Conservation (phyloP, 2,888 invertebrate species). For the Euspilapteryx auroguttella region DNA sequence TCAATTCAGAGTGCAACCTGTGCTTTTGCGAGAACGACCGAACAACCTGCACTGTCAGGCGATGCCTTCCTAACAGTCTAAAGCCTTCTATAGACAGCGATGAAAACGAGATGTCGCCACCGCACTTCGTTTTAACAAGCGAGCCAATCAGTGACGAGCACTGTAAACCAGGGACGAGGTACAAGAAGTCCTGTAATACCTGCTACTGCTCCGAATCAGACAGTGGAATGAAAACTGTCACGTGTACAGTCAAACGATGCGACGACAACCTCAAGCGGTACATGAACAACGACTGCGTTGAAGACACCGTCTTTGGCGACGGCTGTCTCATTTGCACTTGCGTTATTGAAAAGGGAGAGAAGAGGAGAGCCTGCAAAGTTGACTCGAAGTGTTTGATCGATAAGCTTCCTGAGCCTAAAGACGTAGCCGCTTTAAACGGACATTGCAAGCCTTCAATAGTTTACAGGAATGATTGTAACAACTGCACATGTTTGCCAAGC, state of each 20-base stretch:
- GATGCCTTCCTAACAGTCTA: constrained; percentile 16
- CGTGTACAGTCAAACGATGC: constrained; percentile 35
- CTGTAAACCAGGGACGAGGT: constrained; percentile 23
- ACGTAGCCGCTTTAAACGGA: constrained; percentile 17
- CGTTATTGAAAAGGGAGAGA: constrained; percentile 10
- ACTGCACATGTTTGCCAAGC: constrained; percentile 25
- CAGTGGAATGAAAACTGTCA: constrained; percentile 21
- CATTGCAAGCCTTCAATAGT: constrained; percentile 30
- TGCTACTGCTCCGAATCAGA: constrained; percentile 23
- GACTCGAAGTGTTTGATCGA: constrained; percentile 12
- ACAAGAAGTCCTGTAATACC: constrained; percentile 25
- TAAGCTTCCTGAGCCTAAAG: background rate
- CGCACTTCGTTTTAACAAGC: too few relatives aligned
- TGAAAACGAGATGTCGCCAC: too few relatives aligned
- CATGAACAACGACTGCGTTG: constrained; percentile 17
- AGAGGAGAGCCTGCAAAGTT: constrained; percentile 18
- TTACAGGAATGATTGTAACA: constrained; percentile 28
- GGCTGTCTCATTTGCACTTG: constrained; percentile 31
- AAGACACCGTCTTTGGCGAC: constrained; percentile 17
- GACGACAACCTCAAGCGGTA: background rate
- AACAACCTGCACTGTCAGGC: constrained; percentile 39
- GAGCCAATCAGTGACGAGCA: constrained; percentile 14
- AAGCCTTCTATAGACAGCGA: too few relatives aligned
- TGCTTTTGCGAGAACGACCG: constrained; percentile 49
- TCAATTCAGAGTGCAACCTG: constrained; percentile 49